Evolutionary conservation across 1,140 invertebrate genomes (phyloP).

Genomic region (Stenopsyche tienmushanensis): DNA sequence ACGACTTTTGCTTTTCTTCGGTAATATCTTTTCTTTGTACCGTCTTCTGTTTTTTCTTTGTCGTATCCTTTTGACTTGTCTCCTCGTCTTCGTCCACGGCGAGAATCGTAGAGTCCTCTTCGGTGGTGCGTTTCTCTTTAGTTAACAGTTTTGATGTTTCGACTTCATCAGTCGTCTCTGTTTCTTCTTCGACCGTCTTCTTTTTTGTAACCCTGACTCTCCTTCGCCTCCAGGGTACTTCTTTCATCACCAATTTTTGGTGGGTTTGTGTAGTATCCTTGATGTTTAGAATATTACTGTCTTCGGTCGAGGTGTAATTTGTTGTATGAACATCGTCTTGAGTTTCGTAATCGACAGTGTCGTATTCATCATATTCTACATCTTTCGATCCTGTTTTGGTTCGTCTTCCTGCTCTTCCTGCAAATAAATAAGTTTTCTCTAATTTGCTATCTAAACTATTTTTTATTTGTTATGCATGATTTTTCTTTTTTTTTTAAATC

Average conservation of each 20-base stretch:
- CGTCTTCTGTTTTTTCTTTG: conserved; percentile 25
- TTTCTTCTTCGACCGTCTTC: conserved; percentile 2
- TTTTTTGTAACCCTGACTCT: conserved; percentile 34
- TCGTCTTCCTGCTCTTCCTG: conserved; percentile 32
- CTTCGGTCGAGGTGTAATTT: conserved; percentile 26
- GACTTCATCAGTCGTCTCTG: conserved; percentile 41
- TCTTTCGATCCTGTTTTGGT: conserved; percentile 27
- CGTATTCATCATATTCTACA: conserved; percentile 29
- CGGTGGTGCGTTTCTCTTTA: background rate
- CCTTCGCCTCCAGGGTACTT: conserved; percentile 41
- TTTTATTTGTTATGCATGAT: background rate
- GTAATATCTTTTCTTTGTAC: conserved; percentile 17
- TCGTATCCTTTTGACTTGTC: background rate
- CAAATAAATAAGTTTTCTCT: conserved; percentile 18
- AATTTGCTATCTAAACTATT: background rate
- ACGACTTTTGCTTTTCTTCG: conserved; percentile 49
- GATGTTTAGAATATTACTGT: conserved; percentile 36
- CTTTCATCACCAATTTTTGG: conserved; percentile 33
- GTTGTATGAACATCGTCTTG: conserved; percentile 14
- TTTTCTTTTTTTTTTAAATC: background rate
- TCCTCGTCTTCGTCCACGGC: background rate
- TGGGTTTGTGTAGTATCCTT: conserved; percentile 34
- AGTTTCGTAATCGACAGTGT: conserved; percentile 19
- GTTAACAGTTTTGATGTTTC: conserved; percentile 23
- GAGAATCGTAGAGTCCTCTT: background rate